Evolutionary conservation across 2,113 vertebrate genomes (phyloP), one percentile per base, ranked within the genome.

Genomic region (Odontesthes bonariensis): DNA sequence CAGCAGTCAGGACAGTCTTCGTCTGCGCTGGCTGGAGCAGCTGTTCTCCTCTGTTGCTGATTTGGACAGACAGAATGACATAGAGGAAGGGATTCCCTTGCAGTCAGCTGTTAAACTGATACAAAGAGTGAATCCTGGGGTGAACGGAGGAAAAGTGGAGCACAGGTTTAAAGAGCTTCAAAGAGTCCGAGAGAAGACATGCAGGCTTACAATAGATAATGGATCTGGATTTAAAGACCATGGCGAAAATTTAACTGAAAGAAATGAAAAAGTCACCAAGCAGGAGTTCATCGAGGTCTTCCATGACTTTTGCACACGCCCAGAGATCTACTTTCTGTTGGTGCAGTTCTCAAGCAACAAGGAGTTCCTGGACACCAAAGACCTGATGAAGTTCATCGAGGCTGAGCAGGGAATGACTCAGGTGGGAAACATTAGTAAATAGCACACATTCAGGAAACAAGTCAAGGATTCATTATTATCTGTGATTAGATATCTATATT

Each of bases 341-440:
- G 97, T 98, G 92, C 97, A 98, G 92, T 98, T 98, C 94, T 98
- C 97, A 17, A 97, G 96, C 94, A 98, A 98, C 97, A 98, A 98
- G 92, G 97, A 98, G 91, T 97, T 96, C 82, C 92, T 98, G 83
- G 96, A 98, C 83, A 95, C 94, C 86, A 97, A 97, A 94, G 97
- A 98, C 88, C 93, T 98, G 84, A 97, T 95, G 96, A 96, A 95
- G 94, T 98, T 98, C 93, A 94, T 98, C 22, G 97, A 98, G 93
- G 97, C 97, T 55, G 97, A 98, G 74, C 97, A 98, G 89, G 97
- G 97, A 79, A 94, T 98, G 92, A 93, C 96, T 57, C 96, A 97
- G 4, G 96, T 98, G 83, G 94, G 95, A 86, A 79, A 55, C 54
- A 31, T 19, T 44, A 63, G 6, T 3, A 0, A 27, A 64, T 19